These are phyloP conservation scores for Cataglyphis rosenhaueri DNA, from an alignment of 2,888 invertebrate genomes.

Conservation along the genomic window DNA sequence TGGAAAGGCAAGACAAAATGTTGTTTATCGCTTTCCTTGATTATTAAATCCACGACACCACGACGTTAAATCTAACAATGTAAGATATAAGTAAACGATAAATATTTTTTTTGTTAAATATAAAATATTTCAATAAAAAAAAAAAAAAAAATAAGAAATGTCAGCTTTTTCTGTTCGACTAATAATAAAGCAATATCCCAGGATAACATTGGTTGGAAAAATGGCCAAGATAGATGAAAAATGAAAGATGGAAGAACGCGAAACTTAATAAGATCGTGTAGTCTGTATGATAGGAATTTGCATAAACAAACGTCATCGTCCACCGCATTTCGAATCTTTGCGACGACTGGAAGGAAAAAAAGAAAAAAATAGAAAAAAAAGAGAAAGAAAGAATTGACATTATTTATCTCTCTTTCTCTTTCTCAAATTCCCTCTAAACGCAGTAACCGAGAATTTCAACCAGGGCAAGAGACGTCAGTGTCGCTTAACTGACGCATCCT, in stretches of 20 bases:
- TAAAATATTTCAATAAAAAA: conserved; percentile 74
- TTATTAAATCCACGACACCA: not conserved
- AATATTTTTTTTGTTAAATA: conserved; percentile 58
- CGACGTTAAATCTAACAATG: not conserved
- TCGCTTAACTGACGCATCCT: conserved; percentile 40
- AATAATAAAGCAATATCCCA: conserved; percentile 29
- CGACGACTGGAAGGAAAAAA: conserved; percentile 38
- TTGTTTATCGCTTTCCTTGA: not conserved
- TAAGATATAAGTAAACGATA: not conserved
- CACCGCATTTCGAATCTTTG: conserved; percentile 68
- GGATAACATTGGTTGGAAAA: conserved; percentile 26
- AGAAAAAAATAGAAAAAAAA: not conserved
- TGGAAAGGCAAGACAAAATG: not conserved
- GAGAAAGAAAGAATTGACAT: conserved; percentile 48
- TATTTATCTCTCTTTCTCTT: conserved; percentile 64
- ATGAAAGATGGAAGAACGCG: conserved; percentile 55
- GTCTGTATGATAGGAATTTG: conserved; percentile 68
- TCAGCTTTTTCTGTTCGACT: conserved; percentile 45
- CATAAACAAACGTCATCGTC: conserved; percentile 78
- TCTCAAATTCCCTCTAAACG: not conserved
- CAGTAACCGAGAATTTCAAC: conserved; percentile 34
- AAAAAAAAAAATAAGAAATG: conserved; percentile 33
- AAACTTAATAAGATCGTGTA: conserved; percentile 48
- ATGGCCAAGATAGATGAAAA: conserved; percentile 40
- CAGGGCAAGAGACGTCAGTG: conserved; percentile 27